Conservation (phyloP, 2,888 invertebrate species). For the Sericinus montela region DNA sequence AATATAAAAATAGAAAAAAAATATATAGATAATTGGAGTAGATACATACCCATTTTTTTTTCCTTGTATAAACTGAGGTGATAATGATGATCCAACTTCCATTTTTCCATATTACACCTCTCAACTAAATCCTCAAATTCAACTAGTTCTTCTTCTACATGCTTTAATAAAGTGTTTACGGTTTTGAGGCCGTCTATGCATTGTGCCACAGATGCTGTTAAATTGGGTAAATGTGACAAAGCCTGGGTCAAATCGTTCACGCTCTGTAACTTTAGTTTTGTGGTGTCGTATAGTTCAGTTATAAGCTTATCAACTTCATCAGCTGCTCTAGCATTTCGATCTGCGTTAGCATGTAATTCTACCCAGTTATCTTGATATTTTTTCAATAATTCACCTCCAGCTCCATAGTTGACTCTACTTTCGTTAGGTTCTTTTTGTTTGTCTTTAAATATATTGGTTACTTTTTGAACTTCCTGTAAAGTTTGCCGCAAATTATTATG, state of each 20-base stretch:
- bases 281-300: conserved; percentile 49
- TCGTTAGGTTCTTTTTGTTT: conserved; percentile 50
- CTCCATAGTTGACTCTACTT: conserved; percentile 73
- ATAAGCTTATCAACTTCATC: conserved; percentile 71
- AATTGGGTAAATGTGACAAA: conserved; percentile 51
- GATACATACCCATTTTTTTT: conserved; percentile 81
- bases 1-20: no score
- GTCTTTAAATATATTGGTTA: conserved; percentile 64
- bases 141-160: conserved; percentile 82
- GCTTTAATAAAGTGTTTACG: conserved; percentile 79
- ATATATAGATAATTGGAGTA: no score
- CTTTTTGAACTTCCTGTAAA: conserved; percentile 67
- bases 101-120: conserved; percentile 83
- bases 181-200: conserved; percentile 72
- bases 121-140: conserved; percentile 85
- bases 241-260: conserved; percentile 57
- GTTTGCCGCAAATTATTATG: conserved; percentile 64
- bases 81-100: conserved; percentile 85
- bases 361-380: conserved; percentile 87
- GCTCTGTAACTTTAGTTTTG: conserved; percentile 49
- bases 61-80: conserved; percentile 85
- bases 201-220: conserved; percentile 67
- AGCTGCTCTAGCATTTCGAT: conserved; percentile 82
- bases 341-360: conserved; percentile 83
- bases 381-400: conserved; percentile 83